phyloP scores from a whole-genome alignment of 2,888 invertebrate genomes.

The Ichneumon xanthorius region DNA sequence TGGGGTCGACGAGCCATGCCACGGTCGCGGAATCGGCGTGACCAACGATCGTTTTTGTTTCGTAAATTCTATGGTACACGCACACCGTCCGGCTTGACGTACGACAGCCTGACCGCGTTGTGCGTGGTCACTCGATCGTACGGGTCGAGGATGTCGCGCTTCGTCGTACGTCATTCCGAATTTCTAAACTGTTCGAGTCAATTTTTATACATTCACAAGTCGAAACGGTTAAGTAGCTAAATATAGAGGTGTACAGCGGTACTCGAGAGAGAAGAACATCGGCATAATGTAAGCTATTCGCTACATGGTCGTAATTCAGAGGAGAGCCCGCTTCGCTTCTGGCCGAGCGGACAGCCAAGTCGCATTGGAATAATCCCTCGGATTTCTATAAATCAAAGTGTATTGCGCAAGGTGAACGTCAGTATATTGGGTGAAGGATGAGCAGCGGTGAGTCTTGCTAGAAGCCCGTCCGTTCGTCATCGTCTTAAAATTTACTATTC shows the following conservation, averaged over 20 bases:
- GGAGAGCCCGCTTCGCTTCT: conserved; percentile 49
- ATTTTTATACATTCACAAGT: conserved; percentile 46
- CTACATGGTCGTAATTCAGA: conserved; percentile 57
- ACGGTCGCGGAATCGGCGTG: conserved; percentile 50
- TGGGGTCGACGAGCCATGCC: conserved; percentile 18
- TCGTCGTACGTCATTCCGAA: conserved; percentile 35
- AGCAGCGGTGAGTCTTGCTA: conserved; percentile 34
- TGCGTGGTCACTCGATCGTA: conserved; percentile 42
- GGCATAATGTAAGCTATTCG: conserved; percentile 48
- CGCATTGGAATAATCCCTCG: conserved; percentile 46
- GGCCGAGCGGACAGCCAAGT: conserved; percentile 23
- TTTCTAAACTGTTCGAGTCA: conserved; percentile 49
- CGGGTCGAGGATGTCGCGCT: conserved; percentile 28
- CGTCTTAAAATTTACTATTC: conserved; percentile 41
- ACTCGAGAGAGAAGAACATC: conserved; percentile 42
- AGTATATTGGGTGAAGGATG: conserved; percentile 39
- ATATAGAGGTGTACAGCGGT: conserved; percentile 35
- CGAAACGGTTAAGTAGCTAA: conserved; percentile 41
- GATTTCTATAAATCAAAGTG: conserved; percentile 59
- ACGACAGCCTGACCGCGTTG: conserved; percentile 31
- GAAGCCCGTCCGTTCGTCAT: conserved; percentile 53
- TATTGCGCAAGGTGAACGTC: conserved; percentile 55
- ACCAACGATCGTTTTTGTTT: conserved; percentile 47
- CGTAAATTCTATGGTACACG: conserved; percentile 12
- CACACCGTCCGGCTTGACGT: conserved; percentile 37